These are phyloP conservation scores for Amblyornis subalaris DNA, from an alignment of 2,113 vertebrate genomes.

Conservation along the genomic window DNA sequence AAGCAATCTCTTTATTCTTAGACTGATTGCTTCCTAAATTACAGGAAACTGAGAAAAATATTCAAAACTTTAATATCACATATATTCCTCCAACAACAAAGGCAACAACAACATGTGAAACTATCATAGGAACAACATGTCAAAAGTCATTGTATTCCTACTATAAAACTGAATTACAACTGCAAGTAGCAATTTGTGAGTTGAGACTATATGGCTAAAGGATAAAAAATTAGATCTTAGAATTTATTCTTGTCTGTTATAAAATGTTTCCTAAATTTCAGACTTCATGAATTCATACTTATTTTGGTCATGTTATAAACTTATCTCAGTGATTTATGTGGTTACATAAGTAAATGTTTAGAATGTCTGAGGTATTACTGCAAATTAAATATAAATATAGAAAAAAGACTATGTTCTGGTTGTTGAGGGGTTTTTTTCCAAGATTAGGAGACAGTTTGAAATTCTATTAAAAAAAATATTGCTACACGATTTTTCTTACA, in stretches of 20 bases:
- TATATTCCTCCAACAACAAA: background rate
- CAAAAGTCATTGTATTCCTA: background rate
- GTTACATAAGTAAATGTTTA: background rate
- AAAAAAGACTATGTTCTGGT: background rate
- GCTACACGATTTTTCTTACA: background rate
- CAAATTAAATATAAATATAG: background rate
- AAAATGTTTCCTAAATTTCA: background rate
- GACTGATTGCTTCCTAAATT: background rate
- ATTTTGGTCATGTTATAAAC: background rate
- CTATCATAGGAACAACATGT: background rate
- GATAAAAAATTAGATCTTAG: background rate
- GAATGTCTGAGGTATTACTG: background rate
- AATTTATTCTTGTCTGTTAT: background rate
- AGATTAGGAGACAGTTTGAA: background rate
- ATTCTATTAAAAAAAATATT: background rate
- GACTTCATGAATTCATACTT: background rate
- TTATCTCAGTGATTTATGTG: background rate
- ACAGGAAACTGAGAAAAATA: background rate
- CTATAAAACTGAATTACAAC: background rate
- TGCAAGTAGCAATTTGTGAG: background rate
- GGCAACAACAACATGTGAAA: background rate
- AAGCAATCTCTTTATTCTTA: background rate
- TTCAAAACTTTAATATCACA: background rate
- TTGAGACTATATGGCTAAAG: background rate
- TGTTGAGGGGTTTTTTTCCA: background rate